Evolutionary conservation across 1,140 invertebrate genomes (phyloP), one percentile per base, ranked within the genome.

Genomic region (Heterodera carotae): DNA sequence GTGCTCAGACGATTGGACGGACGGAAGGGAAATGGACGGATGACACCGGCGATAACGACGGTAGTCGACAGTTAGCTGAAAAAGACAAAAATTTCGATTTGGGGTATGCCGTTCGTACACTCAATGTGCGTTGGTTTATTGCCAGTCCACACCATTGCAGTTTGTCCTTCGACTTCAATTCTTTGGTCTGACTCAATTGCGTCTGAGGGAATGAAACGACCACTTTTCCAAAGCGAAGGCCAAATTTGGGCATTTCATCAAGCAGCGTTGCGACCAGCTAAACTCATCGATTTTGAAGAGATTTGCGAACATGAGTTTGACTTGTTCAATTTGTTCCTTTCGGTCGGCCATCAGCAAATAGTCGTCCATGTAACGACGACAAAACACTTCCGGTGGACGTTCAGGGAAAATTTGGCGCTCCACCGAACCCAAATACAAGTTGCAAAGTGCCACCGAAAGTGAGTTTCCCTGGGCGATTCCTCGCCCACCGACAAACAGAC

Each of bases 21-120:
- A 29, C 48, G 34, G 43, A 70, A 39, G 69, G 64, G 69, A 31
- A 78, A 27, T 15, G 48, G 29, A 36, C 34, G 76, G 27, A 39
- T 18, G 53, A 36, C 56, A 25, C 33, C 31, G 22, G 27, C 77
- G 76, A 60, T 78, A 78, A 18, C 76, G 76, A 22, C 67, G 8
- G 43, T 78, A 78, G 78, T 78, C 76, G 4, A 78, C 77, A n/a
- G 76, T 60, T 64, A 78, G n/a, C 76, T 78, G 43, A 53, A 75
- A 59, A 34, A 39, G 33, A 69, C n/a, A 1, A 33, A 71, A 33
- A 73, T 22, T 43, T 18, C 48, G 22, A 22, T 10, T 12, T 43
- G 3, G 18, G 0, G 18, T n/a, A 43, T 75, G 27, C 15, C 12
- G 18, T 36, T 7, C 76, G 66, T 33, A 76, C 76, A 48, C 33